Percentiles rank a stretch among this genome's conserved stretches.
phyloP scores from a whole-genome alignment of 2,113 vertebrate genomes.

The Xiphias gladius region DNA sequence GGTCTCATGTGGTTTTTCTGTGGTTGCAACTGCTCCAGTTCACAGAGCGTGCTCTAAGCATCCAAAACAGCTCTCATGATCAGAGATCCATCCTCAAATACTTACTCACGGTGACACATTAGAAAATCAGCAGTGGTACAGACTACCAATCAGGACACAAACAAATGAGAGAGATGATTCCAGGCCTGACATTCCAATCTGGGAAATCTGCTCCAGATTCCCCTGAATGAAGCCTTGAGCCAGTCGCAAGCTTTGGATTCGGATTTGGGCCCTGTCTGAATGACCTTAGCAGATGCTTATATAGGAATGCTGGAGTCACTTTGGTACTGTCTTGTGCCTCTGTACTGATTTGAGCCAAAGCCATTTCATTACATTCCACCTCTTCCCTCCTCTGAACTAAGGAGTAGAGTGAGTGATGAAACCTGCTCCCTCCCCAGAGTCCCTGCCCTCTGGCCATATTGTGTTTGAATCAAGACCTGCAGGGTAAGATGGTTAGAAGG shows the following conservation, averaged over 20 bases:
- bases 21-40: conserved; percentile 80
- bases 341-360: conserved; percentile 55
- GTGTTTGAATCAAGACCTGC: conserved; percentile 12
- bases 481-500: conserved; percentile 15
- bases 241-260: conserved; percentile 49
- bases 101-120: conserved; percentile 50
- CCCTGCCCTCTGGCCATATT: conserved; percentile 25
- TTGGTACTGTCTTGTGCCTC: conserved; percentile 48
- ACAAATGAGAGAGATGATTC: conserved; percentile 44
- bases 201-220: conserved; percentile 68
- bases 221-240: conserved; percentile 55
- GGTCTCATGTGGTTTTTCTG: conserved; percentile 80
- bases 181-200: conserved; percentile 40
- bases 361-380: conserved; percentile 53
- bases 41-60: conserved; percentile 67
- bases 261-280: conserved; percentile 49
- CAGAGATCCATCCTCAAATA: conserved; percentile 61
- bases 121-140: conserved; percentile 45
- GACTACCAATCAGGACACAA: conserved; percentile 45
- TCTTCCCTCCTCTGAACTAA: conserved; percentile 1
- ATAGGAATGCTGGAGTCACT: conserved; percentile 57
- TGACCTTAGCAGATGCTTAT: conserved; percentile 75
- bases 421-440: conserved; percentile 34
- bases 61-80: conserved; percentile 68
- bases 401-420: conserved; percentile 52